Conservation (phyloP, 2,113 vertebrate genomes). For the Fregata magnificens region DNA sequence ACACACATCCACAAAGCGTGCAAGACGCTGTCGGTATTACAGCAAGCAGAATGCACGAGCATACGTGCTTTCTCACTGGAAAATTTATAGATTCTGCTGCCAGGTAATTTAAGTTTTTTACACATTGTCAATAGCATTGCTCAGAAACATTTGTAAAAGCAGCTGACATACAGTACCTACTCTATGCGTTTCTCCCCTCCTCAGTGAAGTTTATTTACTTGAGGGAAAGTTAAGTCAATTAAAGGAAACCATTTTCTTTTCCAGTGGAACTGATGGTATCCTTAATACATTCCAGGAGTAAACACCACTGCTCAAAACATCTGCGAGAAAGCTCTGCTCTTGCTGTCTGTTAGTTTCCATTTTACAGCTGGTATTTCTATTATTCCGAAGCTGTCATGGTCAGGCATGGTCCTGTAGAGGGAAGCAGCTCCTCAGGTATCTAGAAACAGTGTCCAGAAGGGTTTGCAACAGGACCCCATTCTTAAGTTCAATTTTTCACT, state of each 20-base stretch:
- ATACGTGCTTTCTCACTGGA: not conserved
- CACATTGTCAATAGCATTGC: not conserved
- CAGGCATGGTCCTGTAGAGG: conserved; percentile 39
- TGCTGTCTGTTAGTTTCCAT: not conserved
- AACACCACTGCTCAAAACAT: not conserved
- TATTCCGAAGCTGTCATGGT: not conserved
- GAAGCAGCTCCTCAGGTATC: conserved; percentile 50
- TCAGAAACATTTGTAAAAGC: not conserved
- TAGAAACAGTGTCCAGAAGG: not conserved
- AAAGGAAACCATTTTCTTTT: not conserved
- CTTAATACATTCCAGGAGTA: not conserved
- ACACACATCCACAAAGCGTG: rapidly evolving
- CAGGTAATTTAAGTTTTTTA: not conserved
- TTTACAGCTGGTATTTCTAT: not conserved
- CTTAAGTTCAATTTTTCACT: not conserved
- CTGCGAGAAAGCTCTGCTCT: not conserved
- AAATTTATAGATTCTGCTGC: not conserved
- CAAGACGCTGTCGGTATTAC: not conserved
- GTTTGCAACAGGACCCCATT: not conserved
- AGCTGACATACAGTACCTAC: not conserved
- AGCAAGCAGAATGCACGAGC: not conserved
- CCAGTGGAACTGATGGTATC: not conserved
- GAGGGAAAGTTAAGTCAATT: not conserved
- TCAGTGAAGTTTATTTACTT: not conserved
- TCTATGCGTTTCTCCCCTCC: not conserved